phyloP scores from a whole-genome alignment of 2,113 vertebrate species.

The Cichladusa arquata region DNA sequence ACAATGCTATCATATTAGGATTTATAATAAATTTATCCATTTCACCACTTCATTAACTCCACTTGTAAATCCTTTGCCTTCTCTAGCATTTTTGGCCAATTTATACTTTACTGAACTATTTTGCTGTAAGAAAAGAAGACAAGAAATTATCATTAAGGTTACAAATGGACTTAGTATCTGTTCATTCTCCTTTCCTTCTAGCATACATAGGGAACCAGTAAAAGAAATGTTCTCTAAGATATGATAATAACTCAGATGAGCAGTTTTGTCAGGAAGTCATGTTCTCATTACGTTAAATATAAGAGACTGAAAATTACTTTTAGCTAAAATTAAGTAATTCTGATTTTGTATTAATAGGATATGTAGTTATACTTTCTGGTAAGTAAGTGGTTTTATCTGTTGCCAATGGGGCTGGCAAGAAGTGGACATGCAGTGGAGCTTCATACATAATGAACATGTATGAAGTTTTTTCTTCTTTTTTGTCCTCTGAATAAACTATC shows the following conservation, averaged over 20 bases:
- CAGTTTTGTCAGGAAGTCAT: neutral
- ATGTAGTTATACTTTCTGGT: neutral
- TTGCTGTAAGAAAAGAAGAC: neutral
- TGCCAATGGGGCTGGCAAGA: neutral
- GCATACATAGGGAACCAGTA: neutral
- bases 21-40: neutral
- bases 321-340: slow-evolving; percentile 10
- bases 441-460: neutral
- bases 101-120: neutral
- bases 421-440: neutral
- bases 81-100: neutral
- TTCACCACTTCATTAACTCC: neutral
- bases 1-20: neutral
- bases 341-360: slow-evolving; percentile 7
- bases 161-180: neutral
- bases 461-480: neutral
- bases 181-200: neutral
- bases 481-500: neutral
- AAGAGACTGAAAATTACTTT: neutral
- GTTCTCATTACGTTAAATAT: neutral
- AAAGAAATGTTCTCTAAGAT: neutral
- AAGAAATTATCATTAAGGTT: neutral
- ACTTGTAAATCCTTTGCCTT: neutral
- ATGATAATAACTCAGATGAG: neutral
- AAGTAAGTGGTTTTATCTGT: neutral